phyloP scores from a whole-genome alignment of 2,113 vertebrate species.

The Parotia lawesii region DNA sequence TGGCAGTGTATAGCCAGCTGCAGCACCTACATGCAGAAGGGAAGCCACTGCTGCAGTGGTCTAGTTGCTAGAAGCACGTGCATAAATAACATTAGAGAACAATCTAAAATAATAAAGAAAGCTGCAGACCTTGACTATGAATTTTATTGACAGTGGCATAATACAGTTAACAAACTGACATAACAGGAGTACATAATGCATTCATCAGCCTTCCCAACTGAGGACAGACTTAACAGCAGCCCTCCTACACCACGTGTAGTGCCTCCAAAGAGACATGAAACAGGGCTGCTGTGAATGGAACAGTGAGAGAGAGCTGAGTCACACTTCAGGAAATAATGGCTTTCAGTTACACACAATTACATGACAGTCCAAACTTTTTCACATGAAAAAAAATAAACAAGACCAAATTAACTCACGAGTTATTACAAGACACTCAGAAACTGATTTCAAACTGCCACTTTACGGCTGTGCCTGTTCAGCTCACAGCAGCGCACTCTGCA shows the following conservation, averaged over 20 bases:
- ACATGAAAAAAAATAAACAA: not conserved
- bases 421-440: not conserved
- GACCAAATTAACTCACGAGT: not conserved
- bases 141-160: conserved; percentile 20
- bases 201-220: not conserved
- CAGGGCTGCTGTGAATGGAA: not conserved
- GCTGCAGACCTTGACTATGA: not conserved
- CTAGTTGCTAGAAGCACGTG: not conserved
- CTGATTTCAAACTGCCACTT: not conserved
- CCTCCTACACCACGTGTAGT: not conserved
- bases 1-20: not conserved
- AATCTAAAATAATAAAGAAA: conserved; percentile 12
- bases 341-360: not conserved
- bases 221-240: conserved; percentile 2
- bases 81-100: conserved; percentile 8
- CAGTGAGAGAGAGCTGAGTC: not conserved
- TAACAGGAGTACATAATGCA: not conserved
- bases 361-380: not conserved
- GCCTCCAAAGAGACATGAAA: not conserved
- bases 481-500: not conserved
- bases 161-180: conserved; percentile 10
- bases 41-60: not conserved
- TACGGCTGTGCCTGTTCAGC: not conserved
- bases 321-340: not conserved
- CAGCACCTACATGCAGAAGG: not conserved